phyloP scores from a whole-genome alignment of 2,113 vertebrate species.

The Calyptomena viridis region DNA sequence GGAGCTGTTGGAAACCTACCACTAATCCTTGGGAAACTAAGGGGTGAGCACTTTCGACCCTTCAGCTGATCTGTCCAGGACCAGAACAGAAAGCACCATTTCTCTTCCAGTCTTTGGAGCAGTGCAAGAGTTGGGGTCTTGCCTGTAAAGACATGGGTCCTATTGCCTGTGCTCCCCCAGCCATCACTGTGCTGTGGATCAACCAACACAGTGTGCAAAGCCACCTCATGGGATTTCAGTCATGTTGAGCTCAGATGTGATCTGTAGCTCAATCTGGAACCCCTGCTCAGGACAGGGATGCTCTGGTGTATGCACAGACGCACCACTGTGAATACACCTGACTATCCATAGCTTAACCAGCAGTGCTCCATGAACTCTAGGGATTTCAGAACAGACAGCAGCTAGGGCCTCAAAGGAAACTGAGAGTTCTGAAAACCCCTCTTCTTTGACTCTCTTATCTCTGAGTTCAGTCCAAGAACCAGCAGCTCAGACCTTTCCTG shows the following conservation, averaged over 20 bases:
- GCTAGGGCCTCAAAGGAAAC: neutral
- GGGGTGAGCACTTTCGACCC: accelerated
- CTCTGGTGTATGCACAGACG: neutral
- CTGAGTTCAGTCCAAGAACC: neutral
- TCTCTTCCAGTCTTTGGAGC: neutral
- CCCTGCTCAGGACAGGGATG: neutral
- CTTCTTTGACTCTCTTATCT: neutral
- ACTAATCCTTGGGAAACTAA: accelerated
- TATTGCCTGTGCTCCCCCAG: accelerated
- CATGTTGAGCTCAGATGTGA: neutral
- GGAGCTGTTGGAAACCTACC: accelerated
- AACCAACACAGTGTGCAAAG: accelerated
- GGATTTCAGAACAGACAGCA: neutral
- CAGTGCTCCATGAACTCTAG: neutral
- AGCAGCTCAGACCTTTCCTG: neutral
- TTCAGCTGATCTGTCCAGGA: neutral
- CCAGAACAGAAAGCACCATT: accelerated
- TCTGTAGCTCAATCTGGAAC: neutral
- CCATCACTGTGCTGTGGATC: accelerated
- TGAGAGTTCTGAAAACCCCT: neutral
- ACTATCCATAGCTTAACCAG: neutral
- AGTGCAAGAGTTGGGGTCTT: neutral
- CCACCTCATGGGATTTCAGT: too few species aligned
- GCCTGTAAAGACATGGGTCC: neutral
- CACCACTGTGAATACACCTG: accelerated